These are phyloP conservation scores for Amblyjoppa fuscipennis DNA, from an alignment of 2,888 invertebrate genomes.

Conservation along the genomic window DNA sequence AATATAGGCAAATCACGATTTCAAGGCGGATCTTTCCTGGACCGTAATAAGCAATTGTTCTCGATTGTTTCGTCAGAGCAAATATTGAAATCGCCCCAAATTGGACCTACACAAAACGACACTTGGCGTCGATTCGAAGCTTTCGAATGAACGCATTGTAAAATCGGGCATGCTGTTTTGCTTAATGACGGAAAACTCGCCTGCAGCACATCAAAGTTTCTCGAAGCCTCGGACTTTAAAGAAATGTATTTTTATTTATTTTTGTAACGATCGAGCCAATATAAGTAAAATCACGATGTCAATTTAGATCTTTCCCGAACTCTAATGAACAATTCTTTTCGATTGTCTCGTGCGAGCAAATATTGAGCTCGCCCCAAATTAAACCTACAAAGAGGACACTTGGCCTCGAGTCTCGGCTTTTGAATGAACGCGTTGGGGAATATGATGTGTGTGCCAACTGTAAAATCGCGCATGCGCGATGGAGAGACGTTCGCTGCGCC, in stretches of 20 bases:
- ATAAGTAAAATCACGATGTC: not conserved
- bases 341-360: constrained; percentile 11
- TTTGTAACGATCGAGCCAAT: not conserved
- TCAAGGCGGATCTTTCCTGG: not conserved
- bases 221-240: not conserved
- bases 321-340: not conserved
- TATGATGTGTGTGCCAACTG: constrained; percentile 39
- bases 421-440: constrained; percentile 16
- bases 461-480: not conserved
- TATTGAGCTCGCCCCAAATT: constrained; percentile 26
- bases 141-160: constrained; percentile 17
- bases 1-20: not conserved
- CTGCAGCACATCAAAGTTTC: not conserved
- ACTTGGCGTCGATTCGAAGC: constrained; percentile 21
- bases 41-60: not conserved
- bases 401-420: constrained; percentile 16
- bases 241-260: not conserved
- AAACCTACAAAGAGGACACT: constrained; percentile 34
- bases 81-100: constrained; percentile 37
- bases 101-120: constrained; percentile 27
- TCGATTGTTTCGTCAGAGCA: not conserved
- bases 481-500: not conserved
- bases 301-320: not conserved
- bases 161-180: constrained; percentile 74
- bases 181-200: constrained; percentile 77